These are phyloP conservation scores for Aleiodes leptofemur DNA, from an alignment of 2,888 invertebrate species.

Conservation along the genomic window DNA sequence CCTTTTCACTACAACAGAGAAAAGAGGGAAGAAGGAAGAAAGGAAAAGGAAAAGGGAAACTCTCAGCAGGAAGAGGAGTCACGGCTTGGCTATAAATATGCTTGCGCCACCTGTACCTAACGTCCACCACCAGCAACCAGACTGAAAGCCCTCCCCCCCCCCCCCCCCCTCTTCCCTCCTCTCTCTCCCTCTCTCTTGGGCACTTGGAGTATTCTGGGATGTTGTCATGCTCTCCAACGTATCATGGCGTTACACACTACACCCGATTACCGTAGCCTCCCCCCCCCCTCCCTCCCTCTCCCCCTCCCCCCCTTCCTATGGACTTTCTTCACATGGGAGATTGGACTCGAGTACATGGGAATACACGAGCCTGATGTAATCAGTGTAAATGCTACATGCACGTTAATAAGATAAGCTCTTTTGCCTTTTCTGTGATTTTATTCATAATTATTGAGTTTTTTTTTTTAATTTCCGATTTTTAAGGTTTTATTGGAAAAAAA, in stretches of 20 bases:
- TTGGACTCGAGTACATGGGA: slow-evolving; percentile 33
- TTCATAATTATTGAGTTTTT: not conserved
- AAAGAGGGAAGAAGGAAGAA: not conserved
- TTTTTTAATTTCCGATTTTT: too few species aligned
- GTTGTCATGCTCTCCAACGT: slow-evolving; percentile 27
- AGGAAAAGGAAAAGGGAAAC: slow-evolving; percentile 56
- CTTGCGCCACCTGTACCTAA: slow-evolving; percentile 70
- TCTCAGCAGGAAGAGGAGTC: slow-evolving; percentile 68
- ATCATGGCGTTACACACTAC: slow-evolving; percentile 18
- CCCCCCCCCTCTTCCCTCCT: slow-evolving; percentile 2
- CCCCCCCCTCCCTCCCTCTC: not conserved
- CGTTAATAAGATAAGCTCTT: slow-evolving; percentile 29
- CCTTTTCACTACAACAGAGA: too few species aligned
- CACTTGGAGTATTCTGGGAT: slow-evolving; percentile 4
- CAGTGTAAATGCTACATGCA: slow-evolving; percentile 29
- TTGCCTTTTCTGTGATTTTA: not conserved
- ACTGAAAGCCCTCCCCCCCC: slow-evolving; percentile 57
- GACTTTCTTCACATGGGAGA: slow-evolving; percentile 29
- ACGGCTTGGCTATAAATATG: slow-evolving; percentile 71
- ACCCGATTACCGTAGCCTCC: slow-evolving; percentile 22
- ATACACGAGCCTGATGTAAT: slow-evolving; percentile 40
- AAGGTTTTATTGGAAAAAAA: too few species aligned
- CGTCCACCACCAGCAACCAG: slow-evolving; percentile 66
- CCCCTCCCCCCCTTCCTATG: not conserved
- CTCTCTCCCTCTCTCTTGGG: slow-evolving; percentile 12